Conservation (phyloP, 2,797 vertebrate genomes). For the Gephyroberyx darwinii region DNA sequence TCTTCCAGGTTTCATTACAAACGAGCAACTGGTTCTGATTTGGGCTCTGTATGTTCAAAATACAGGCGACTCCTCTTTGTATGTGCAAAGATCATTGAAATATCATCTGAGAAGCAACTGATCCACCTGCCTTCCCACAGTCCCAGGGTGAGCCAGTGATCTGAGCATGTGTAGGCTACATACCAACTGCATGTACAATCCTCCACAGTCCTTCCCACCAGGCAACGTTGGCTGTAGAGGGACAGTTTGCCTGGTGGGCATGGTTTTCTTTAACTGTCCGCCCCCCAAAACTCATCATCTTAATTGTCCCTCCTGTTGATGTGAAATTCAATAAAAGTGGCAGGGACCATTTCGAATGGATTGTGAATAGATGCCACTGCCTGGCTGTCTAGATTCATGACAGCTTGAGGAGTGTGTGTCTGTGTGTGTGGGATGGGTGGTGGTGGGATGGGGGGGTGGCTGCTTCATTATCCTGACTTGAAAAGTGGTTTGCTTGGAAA, state of each 20-base stretch:
- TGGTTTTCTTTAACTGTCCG: conserved; percentile 73
- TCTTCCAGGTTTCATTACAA: conserved; percentile 3
- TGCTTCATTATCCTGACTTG: conserved; percentile 68
- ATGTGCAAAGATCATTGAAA: neutral
- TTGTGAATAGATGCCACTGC: conserved; percentile 70
- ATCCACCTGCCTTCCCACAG: conserved; percentile 7
- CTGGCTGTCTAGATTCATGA: conserved; percentile 68
- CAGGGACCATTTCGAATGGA: conserved; percentile 69
- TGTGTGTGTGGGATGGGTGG: neutral
- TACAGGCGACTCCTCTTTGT: neutral
- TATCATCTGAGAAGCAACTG: neutral
- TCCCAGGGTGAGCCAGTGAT: conserved; percentile 2
- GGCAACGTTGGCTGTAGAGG: conserved; percentile 26
- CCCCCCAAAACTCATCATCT: conserved; percentile 77
- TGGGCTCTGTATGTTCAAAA: neutral
- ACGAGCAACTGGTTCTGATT: neutral
- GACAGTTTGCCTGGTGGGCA: conserved; percentile 60
- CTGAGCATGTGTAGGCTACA: conserved; percentile 11
- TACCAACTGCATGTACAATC: conserved; percentile 49
- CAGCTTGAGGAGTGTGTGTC: conserved; percentile 62
- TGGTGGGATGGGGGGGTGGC: neutral
- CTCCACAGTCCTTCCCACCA: conserved; percentile 53
- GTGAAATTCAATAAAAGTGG: conserved; percentile 76
- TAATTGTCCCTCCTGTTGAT: conserved; percentile 77
- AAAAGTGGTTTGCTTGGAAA: conserved; percentile 64